Evolutionary conservation across 2,888 invertebrate genomes (phyloP).

Genomic region (Lasioglossum leucozonium): DNA sequence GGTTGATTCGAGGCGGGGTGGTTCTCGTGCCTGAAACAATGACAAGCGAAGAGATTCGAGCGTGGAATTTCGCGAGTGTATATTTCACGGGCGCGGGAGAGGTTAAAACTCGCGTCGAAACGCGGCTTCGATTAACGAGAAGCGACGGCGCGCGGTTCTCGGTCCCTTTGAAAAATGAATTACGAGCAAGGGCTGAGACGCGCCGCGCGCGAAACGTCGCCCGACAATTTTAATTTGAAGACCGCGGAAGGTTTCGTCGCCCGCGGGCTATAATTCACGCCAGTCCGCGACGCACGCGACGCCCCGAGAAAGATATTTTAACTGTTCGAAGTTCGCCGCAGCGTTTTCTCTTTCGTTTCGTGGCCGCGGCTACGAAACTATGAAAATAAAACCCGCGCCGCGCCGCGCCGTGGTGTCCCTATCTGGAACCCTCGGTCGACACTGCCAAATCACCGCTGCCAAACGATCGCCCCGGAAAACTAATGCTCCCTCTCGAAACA

Average conservation of each 20-base stretch:
- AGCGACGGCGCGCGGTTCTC: slow-evolving; percentile 24
- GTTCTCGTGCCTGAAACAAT: not conserved
- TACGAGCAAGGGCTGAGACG: slow-evolving; percentile 64
- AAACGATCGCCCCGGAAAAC: not conserved
- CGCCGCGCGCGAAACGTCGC: slow-evolving; percentile 46
- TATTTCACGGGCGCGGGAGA: not conserved
- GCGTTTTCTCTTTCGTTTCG: slow-evolving; percentile 53
- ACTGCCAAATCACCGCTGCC: not conserved
- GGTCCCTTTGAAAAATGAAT: slow-evolving; percentile 79
- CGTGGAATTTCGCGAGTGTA: not conserved
- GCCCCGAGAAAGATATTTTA: slow-evolving; percentile 74
- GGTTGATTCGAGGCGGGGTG: not conserved
- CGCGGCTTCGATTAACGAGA: slow-evolving; percentile 54
- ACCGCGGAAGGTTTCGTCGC: slow-evolving; percentile 44
- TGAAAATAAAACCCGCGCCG: not conserved
- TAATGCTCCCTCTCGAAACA: not conserved
- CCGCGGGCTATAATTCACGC: slow-evolving; percentile 57
- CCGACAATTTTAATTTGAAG: slow-evolving; percentile 71
- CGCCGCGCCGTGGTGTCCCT: not conserved
- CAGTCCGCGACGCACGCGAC: slow-evolving; percentile 34
- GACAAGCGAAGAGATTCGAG: not conserved
- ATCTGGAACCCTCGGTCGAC: not conserved
- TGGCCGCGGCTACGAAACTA: not conserved
- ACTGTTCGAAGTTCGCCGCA: slow-evolving; percentile 76
- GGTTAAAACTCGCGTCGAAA: slow-evolving; percentile 7